Base-by-base conservation (phyloP, 2,113 vertebrate species). In the Lepisosteus osseus region DNA sequence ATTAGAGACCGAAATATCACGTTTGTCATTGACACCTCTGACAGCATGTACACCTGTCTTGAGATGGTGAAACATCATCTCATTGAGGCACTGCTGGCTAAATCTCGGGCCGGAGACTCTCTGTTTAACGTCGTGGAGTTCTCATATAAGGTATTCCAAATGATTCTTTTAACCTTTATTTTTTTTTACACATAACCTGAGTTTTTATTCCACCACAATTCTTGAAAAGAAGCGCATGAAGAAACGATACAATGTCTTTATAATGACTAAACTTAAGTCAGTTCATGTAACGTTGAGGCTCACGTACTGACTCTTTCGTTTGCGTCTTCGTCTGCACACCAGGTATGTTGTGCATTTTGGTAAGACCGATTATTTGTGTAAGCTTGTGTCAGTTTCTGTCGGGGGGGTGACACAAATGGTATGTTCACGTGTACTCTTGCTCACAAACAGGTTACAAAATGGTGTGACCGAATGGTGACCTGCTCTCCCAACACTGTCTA, bases 61-160 rank as follows among this genome's bases (percentile, higher is more conserved):
- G 82, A 78, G 17, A 71, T 74, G 61, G 78, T 83, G 66, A 90
- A 90, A 67, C 77, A 81, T 6, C 79, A 89, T 68, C 82, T 90
- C 54, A 79, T 86, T 64, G 86, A 85, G 76, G 80, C 77, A 3
- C 76, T 91, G 65, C 77, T 87, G 72, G 75, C 72, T 0, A 89
- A 89, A 71, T 86, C 83, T 0, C 78, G 85, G 1, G 75, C 77
- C 56, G 79, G 76, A 44, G 76, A 89, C 73, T 88, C 86, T 1
- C 78, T 88, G 61, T 91, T 91, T 74, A 90, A 91, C 76, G 82
- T 90, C 69, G 61, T 89, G 45, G 75, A 79, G 3, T 87, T 79
- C 78, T 88, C 90, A 41, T 71, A 78, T 74, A 74, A 88, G 90
- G 87, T 90, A 71, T 70, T 65, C 41, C 54, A 56, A 14, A 12